A percentile compares a stretch with the other conserved stretches of the same genome.
Conservation (phyloP, 2,113 vertebrate species). For the Atractosteus spatula region DNA sequence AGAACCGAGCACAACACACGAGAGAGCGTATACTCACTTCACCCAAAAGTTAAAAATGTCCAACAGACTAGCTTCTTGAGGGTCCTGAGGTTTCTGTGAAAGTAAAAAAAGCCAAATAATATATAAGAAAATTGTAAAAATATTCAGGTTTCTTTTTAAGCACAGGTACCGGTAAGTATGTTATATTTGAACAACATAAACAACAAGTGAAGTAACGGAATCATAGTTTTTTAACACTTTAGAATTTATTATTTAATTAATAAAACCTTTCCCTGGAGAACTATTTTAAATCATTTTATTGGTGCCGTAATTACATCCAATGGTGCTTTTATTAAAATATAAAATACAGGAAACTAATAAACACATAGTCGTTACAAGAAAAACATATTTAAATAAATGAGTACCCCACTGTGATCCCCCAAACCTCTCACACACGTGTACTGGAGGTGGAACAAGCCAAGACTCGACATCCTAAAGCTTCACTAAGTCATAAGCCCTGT, state of each 20-base stretch:
- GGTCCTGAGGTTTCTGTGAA: slow-evolving; percentile 59
- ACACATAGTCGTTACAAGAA: too few relatives aligned
- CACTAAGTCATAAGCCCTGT: slow-evolving; percentile 7
- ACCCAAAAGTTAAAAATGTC: slow-evolving; percentile 69
- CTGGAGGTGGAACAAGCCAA: background rate
- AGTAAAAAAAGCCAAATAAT: slow-evolving; percentile 1
- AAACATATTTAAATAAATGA: too few relatives aligned
- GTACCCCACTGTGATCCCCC: background rate
- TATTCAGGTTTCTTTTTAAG: background rate
- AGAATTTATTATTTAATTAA: too few relatives aligned
- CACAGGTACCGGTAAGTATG: too few relatives aligned
- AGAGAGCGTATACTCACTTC: slow-evolving; percentile 53
- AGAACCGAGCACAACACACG: background rate
- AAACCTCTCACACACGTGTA: slow-evolving; percentile 11
- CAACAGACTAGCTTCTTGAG: slow-evolving; percentile 60
- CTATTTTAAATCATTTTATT: too few relatives aligned
- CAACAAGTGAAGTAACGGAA: too few relatives aligned
- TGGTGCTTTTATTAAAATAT: too few relatives aligned
- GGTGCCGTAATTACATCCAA: too few relatives aligned
- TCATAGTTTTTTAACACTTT: too few relatives aligned
- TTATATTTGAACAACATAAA: too few relatives aligned
- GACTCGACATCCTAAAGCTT: slow-evolving; percentile 8
- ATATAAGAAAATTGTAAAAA: background rate
- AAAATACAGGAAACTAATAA: too few relatives aligned
- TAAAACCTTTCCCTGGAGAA: too few relatives aligned